Evolutionary conservation across 1,140 invertebrate species (phyloP).

Genomic region (Leptinotarsa defecta): DNA sequence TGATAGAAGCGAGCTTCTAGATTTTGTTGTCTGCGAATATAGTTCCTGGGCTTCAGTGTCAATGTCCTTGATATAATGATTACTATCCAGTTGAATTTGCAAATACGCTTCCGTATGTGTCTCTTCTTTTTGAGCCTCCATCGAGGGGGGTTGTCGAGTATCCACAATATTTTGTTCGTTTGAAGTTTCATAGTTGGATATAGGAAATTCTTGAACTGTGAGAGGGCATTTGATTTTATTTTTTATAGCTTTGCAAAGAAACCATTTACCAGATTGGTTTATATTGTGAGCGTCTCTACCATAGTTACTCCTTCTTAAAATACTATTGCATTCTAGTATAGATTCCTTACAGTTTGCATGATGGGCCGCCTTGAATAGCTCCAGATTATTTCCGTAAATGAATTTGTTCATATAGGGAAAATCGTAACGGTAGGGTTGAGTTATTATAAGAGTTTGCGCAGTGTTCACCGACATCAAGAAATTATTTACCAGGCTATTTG

Average conservation of each 20-base stretch:
- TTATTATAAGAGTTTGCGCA: not conserved
- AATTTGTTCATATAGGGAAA: not conserved
- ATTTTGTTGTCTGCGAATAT: too few species aligned
- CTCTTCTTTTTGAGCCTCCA: not conserved
- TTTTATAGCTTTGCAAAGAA: not conserved
- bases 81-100: not conserved
- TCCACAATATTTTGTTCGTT: not conserved
- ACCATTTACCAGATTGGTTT: conserved; percentile 3
- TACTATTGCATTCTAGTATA: not conserved
- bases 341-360: not conserved
- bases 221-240: not conserved
- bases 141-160: not conserved
- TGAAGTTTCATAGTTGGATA: not conserved
- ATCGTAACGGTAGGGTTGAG: not conserved
- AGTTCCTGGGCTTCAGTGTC: too few species aligned
- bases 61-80: conserved; percentile 3
- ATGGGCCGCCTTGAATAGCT: not conserved
- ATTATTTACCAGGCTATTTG: not conserved
- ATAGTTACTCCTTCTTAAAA: conserved; percentile 14
- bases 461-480: not conserved
- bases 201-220: too few species aligned
- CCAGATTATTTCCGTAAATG: not conserved
- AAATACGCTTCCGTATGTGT: not conserved
- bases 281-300: not conserved
- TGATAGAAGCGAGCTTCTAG: too few species aligned